Evolutionary conservation across 2,888 invertebrate genomes (phyloP).

Genomic region (Conchocele bisecta): DNA sequence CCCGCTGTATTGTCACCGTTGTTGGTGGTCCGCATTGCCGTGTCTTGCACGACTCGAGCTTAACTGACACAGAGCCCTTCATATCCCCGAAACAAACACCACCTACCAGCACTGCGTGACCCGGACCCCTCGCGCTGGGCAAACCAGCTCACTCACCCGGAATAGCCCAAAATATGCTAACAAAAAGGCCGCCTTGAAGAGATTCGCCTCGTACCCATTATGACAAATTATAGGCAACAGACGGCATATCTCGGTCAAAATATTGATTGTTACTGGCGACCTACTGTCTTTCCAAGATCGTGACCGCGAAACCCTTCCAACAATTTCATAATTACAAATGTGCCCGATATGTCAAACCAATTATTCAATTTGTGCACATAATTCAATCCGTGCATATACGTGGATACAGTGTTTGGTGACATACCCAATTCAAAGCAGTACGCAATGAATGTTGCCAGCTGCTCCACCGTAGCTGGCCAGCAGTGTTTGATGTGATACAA

Average conservation of each 20-base stretch:
- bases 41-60: background rate
- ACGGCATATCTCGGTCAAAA: background rate
- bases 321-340: conserved; percentile 5
- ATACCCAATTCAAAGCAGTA: conserved; percentile 8
- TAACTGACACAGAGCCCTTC: background rate
- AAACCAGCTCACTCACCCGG: conserved; percentile 33
- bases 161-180: conserved; percentile 43
- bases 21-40: background rate
- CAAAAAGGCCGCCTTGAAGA: conserved; percentile 26
- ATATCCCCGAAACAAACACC: background rate
- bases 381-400: conserved; percentile 8
- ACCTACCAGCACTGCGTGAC: background rate
- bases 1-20: background rate
- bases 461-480: too few species aligned
- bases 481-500: too few species aligned
- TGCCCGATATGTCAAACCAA: background rate
- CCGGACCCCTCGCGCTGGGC: background rate
- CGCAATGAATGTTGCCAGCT: too few species aligned
- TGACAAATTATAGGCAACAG: background rate
- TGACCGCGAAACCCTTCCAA: conserved; percentile 5
- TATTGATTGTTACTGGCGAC: background rate
- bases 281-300: background rate
- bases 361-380: conserved; percentile 9
- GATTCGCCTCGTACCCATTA: conserved; percentile 6
- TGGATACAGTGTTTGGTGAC: conserved; percentile 1